A percentile compares a stretch with the other conserved stretches of the same genome.
phyloP scores from a whole-genome alignment of 2,888 invertebrate genomes.

The Eudemis profundana region DNA sequence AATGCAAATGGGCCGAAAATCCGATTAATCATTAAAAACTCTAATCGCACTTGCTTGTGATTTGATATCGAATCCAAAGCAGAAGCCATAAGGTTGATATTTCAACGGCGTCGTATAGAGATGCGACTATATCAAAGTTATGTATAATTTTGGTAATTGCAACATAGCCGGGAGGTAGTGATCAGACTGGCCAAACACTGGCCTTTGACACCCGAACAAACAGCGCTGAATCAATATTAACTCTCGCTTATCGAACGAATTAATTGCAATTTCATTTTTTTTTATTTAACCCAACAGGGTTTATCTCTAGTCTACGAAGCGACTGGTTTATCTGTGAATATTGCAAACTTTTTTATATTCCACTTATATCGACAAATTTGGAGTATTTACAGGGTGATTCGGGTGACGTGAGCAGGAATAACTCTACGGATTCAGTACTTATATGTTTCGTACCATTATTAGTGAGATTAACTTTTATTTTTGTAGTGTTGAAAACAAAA shows the following conservation, averaged over 20 bases:
- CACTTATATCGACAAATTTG: no score
- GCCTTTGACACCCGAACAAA: slow-evolving; percentile 39
- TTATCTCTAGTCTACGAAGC: no score
- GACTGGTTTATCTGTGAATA: no score
- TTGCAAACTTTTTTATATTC: no score
- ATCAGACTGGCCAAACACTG: slow-evolving; percentile 33
- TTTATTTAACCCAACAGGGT: no score
- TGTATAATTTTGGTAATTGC: slow-evolving; percentile 24
- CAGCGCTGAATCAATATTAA: slow-evolving; percentile 27
- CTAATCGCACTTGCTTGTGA: background rate
- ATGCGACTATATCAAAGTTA: background rate
- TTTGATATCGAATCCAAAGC: background rate
- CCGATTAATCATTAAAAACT: background rate
- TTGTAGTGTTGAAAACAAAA: no score
- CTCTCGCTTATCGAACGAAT: slow-evolving; percentile 21
- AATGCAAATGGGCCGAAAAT: background rate
- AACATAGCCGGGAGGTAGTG: slow-evolving; percentile 27
- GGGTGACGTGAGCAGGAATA: no score
- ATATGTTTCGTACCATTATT: no score
- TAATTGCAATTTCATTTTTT: slow-evolving; percentile 31
- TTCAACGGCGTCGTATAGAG: background rate
- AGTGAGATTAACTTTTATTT: no score
- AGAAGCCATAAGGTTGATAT: background rate
- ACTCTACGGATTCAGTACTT: no score
- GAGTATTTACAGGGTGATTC: no score